Evolutionary conservation across 2,113 vertebrate species (phyloP).

Genomic region (Muntiacus reevesi): DNA sequence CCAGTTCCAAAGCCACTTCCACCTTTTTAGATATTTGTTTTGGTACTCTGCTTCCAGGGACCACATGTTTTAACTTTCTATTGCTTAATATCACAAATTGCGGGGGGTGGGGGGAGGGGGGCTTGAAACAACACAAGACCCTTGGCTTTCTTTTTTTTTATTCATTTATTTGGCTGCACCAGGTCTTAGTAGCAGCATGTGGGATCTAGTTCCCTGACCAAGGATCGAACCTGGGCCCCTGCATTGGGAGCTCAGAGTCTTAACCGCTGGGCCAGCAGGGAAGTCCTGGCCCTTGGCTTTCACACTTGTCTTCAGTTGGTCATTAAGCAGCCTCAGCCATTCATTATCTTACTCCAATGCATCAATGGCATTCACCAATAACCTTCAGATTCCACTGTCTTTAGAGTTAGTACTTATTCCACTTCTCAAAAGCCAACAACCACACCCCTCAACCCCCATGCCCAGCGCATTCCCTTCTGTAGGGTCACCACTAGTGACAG

Average conservation of each 20-base stretch:
- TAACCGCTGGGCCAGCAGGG: too few species aligned
- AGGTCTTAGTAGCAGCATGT: too few species aligned
- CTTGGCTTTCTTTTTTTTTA: background rate
- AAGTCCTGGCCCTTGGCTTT: background rate
- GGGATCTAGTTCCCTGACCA: too few species aligned
- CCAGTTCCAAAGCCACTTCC: background rate
- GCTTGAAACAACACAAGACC: background rate
- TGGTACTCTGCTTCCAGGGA: background rate
- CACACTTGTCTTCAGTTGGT: background rate
- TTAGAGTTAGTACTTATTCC: background rate
- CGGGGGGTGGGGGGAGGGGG: background rate
- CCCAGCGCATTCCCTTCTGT: background rate
- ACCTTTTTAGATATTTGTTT: background rate
- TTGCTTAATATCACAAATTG: background rate
- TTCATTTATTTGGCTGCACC: too few species aligned
- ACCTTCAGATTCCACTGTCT: background rate
- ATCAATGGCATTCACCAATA: background rate
- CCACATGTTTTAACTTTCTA: background rate
- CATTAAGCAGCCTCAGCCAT: background rate
- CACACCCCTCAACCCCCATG: too few species aligned
- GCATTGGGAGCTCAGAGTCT: too few species aligned
- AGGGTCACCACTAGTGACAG: background rate
- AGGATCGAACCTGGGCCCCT: too few species aligned
- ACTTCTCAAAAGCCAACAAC: background rate
- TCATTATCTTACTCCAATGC: background rate